Conservation (phyloP, 2,113 vertebrate species). For the Trichechus manatus region DNA sequence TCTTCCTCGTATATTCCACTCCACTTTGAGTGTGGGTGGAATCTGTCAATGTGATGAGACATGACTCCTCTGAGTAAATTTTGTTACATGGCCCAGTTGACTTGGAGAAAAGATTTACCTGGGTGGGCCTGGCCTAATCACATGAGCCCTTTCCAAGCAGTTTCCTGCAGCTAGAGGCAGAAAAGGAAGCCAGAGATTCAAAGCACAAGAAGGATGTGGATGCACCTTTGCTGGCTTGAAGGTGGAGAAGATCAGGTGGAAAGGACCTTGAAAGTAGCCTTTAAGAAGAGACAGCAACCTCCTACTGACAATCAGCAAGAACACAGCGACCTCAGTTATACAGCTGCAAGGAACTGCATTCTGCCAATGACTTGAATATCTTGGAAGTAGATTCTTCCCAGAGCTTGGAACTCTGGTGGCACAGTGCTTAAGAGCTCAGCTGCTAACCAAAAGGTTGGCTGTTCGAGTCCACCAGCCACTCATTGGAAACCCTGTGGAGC, state of each 20-base stretch:
- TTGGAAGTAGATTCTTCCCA: not conserved
- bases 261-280: not conserved
- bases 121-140: not conserved
- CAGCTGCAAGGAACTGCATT: too few species aligned
- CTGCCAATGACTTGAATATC: not conserved
- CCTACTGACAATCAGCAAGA: not conserved
- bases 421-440: too few species aligned
- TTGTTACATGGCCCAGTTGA: not conserved
- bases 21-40: not conserved
- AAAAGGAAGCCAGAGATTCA: not conserved
- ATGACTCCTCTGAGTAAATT: not conserved
- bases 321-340: not conserved
- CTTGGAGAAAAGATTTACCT: not conserved
- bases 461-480: too few species aligned
- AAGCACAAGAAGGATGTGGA: not conserved
- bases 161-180: not conserved
- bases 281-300: not conserved
- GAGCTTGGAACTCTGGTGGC: too few species aligned
- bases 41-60: not conserved
- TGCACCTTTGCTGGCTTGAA: not conserved
- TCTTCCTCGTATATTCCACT: not conserved
- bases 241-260: too few species aligned
- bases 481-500: too few species aligned
- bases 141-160: not conserved
- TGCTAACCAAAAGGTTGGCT: too few species aligned